Conservation (phyloP, 2,888 invertebrate genomes). For the Elysia crispata region DNA sequence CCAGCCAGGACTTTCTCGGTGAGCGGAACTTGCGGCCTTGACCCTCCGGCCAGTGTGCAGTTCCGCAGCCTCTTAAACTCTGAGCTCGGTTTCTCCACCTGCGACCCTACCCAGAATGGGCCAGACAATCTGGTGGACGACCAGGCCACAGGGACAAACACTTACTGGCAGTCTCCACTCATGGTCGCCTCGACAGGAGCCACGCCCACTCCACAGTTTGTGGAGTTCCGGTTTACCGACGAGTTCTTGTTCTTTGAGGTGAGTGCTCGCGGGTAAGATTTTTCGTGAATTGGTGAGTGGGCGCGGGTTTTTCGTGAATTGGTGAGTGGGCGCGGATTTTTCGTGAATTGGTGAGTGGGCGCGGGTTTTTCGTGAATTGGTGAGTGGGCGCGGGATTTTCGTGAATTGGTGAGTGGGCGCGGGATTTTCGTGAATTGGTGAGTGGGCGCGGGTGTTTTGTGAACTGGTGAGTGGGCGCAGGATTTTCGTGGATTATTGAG, state of each 20-base stretch:
- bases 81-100: constrained; percentile 7
- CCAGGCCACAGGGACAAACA: not conserved
- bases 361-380: no score
- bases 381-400: no score
- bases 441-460: no score
- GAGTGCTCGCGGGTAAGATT: no score
- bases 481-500: no score
- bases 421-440: no score
- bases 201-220: constrained; percentile 9
- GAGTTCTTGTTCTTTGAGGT: constrained; percentile 34
- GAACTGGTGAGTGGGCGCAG: no score
- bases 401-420: no score
- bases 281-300: no score
- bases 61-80: constrained; percentile 4
- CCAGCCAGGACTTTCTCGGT: constrained; percentile 23
- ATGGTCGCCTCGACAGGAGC: constrained; percentile 23
- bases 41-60: constrained; percentile 19
- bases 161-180: constrained; percentile 40
- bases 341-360: no score
- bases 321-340: no score
- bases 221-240: constrained; percentile 35
- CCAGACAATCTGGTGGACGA: constrained; percentile 25
- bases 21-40: constrained; percentile 26
- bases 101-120: not conserved
- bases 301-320: no score